Conservation (phyloP, 2,888 invertebrate species). For the Leistus spinibarbis region DNA sequence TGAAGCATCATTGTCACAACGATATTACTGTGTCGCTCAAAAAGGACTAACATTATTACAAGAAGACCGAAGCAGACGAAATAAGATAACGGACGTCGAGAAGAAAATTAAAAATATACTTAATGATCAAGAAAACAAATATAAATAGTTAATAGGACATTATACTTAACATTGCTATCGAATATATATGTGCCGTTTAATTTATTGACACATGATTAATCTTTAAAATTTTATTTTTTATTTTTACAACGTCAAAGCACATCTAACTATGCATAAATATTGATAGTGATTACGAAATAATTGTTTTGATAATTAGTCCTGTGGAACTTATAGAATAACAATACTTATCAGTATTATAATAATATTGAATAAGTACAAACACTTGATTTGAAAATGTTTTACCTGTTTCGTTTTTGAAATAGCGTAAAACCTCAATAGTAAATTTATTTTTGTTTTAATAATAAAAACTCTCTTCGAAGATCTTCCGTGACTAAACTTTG, state of each 20-base stretch:
- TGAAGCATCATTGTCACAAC: constrained; percentile 70
- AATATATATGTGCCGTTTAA: neutral
- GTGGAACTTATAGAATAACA: neutral
- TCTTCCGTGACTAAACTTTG: too few species aligned
- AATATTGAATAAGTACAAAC: constrained; percentile 12
- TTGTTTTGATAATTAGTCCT: neutral
- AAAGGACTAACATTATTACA: constrained; percentile 66
- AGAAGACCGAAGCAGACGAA: constrained; percentile 61
- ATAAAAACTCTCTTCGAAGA: too few species aligned
- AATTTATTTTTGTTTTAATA: neutral
- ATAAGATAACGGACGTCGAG: constrained; percentile 43
- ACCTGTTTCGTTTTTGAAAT: constrained; percentile 1
- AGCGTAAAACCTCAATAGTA: neutral
- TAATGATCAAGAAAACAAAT: constrained; percentile 42
- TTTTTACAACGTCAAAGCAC: neutral
- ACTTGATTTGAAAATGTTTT: neutral
- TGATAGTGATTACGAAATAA: too few species aligned
- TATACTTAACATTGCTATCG: neutral
- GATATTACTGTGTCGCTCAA: constrained; percentile 71
- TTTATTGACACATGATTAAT: neutral
- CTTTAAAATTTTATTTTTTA: neutral
- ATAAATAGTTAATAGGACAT: constrained; percentile 20
- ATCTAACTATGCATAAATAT: too few species aligned
- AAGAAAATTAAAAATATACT: constrained; percentile 45
- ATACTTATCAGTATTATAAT: constrained; percentile 14